A percentile compares a stretch with the other conserved stretches of the same genome.
phyloP scores from a whole-genome alignment of 2,113 vertebrate genomes.

The Onychostruthus taczanowskii region DNA sequence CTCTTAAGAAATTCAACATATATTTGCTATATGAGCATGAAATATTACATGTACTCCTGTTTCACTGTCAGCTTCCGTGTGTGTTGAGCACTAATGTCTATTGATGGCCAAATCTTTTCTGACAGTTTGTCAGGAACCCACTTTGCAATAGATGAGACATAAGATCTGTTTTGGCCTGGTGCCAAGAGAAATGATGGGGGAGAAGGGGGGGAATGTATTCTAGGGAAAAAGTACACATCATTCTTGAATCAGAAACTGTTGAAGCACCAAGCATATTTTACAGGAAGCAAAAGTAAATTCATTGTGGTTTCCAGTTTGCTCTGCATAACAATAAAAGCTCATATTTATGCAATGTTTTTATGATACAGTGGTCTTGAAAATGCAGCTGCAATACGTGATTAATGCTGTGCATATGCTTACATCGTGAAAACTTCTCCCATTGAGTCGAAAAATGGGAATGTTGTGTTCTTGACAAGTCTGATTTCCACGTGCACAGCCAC shows the following conservation, averaged over 20 bases:
- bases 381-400: background rate
- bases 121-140: constrained; percentile 4
- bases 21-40: background rate
- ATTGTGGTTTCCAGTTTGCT: background rate
- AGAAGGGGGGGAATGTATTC: background rate
- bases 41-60: background rate
- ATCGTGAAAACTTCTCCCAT: background rate
- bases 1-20: background rate
- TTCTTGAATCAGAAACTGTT: background rate
- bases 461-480: background rate
- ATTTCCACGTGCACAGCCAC: background rate
- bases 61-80: background rate
- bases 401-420: background rate
- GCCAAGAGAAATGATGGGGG: background rate
- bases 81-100: background rate
- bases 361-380: background rate
- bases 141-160: background rate
- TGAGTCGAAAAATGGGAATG: background rate
- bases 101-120: constrained; percentile 13
- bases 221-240: background rate
- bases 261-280: background rate
- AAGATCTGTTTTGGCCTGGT: background rate
- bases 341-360: background rate
- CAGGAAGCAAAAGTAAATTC: background rate
- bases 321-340: background rate